Evolutionary conservation across 2,888 invertebrate genomes (phyloP).

Genomic region (Syrphus vitripennis): DNA sequence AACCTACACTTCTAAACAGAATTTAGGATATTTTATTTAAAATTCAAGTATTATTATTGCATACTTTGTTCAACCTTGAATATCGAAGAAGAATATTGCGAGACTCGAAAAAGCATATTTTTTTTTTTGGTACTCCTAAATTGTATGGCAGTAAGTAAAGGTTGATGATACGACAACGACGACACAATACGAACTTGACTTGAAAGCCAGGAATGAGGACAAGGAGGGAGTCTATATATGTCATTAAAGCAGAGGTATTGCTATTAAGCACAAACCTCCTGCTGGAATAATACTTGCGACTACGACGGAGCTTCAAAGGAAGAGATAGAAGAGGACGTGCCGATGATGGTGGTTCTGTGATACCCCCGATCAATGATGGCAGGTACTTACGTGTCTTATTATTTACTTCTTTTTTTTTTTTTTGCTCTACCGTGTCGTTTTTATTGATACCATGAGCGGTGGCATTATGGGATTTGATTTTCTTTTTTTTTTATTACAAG

Average conservation of each 20-base stretch:
- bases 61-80: constrained; percentile 46
- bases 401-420: constrained; percentile 23
- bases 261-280: constrained; percentile 46
- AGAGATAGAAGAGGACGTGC: constrained; percentile 32
- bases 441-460: constrained; percentile 57
- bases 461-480: constrained; percentile 47
- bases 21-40: constrained; percentile 41
- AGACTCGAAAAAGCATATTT: constrained; percentile 11
- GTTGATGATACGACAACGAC: neutral
- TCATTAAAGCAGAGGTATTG: constrained; percentile 58
- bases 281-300: constrained; percentile 10
- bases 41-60: constrained; percentile 63
- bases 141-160: neutral
- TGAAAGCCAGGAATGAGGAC: too few relatives aligned
- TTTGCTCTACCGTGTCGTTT: constrained; percentile 14
- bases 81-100: constrained; percentile 15
- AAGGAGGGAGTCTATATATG: constrained; percentile 15
- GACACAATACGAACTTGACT: neutral
- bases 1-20: neutral
- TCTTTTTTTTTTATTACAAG: constrained; percentile 12
- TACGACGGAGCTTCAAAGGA: constrained; percentile 2
- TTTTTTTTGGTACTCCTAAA: neutral
- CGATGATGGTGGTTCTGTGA: constrained; percentile 5
- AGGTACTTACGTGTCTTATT: constrained; percentile 45
- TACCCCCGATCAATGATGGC: constrained; percentile 14